Conservation (phyloP, 2,888 invertebrate species). For the Mesoligia furuncula region DNA sequence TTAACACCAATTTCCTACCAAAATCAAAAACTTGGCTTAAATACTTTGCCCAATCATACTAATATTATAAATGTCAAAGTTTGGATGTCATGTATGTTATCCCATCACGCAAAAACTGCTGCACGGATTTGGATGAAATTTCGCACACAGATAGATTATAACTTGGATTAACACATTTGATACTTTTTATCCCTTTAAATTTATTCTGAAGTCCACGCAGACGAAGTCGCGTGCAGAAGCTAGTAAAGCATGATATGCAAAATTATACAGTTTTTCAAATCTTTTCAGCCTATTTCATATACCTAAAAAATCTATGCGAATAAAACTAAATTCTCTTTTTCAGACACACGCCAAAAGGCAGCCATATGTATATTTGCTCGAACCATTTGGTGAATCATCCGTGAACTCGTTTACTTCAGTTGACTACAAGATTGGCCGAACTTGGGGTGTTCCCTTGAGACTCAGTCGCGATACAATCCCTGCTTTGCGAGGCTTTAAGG, state of each 20-base stretch:
- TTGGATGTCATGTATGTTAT: no score
- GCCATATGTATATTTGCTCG: slow-evolving; percentile 33
- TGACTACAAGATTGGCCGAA: slow-evolving; percentile 31
- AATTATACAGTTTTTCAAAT: not conserved
- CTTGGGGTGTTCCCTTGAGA: slow-evolving; percentile 35
- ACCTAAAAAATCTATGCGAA: not conserved
- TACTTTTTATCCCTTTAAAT: not conserved
- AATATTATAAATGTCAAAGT: not conserved
- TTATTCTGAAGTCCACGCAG: not conserved
- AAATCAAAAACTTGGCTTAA: not conserved
- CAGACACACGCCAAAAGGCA: not conserved
- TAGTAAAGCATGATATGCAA: not conserved
- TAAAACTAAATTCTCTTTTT: not conserved
- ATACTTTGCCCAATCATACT: not conserved
- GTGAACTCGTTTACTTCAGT: slow-evolving; percentile 23
- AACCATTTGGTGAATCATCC: slow-evolving; percentile 32
- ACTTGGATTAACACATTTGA: no score
- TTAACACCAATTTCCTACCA: slow-evolving; percentile 18
- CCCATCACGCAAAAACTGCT: no score
- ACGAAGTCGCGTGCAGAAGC: not conserved
- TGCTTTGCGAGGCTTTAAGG: slow-evolving; percentile 31
- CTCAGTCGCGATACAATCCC: slow-evolving; percentile 30
- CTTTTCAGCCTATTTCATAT: not conserved
- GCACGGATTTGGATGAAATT: no score
- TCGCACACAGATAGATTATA: no score